phyloP scores from a whole-genome alignment of 2,797 vertebrate species.

The Sylvia borin region DNA sequence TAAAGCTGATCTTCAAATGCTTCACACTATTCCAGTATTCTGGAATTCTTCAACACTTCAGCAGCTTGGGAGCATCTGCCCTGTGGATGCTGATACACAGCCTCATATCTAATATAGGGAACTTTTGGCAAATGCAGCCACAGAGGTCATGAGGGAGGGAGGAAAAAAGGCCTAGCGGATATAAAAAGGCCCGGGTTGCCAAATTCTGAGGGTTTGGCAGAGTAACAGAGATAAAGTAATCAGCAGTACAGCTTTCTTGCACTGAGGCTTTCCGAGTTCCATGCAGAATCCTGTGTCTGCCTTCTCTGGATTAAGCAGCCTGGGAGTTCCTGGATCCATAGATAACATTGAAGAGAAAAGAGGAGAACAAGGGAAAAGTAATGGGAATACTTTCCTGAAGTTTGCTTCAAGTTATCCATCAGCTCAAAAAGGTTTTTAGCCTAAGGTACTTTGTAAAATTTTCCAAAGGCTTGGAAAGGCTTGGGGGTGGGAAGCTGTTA shows the following conservation, averaged over 20 bases:
- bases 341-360: neutral
- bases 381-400: neutral
- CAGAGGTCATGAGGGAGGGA: neutral
- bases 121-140: neutral
- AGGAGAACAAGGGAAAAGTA: neutral
- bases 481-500: constrained; percentile 29
- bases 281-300: neutral
- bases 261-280: neutral
- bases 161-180: neutral
- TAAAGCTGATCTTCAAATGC: neutral
- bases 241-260: neutral
- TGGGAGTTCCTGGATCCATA: neutral
- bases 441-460: neutral
- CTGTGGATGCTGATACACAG: neutral
- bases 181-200: neutral
- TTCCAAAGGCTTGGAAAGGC: neutral
- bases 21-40: neutral
- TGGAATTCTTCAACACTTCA: neutral
- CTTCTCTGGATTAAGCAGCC: neutral
- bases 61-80: neutral
- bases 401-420: neutral
- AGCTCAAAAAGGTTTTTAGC: neutral
- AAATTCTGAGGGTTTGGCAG: constrained; percentile 14
- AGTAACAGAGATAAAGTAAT: neutral
- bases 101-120: neutral